These are phyloP conservation scores for Varanus komodoensis DNA, from an alignment of 2,113 vertebrate genomes.

Conservation along the genomic window DNA sequence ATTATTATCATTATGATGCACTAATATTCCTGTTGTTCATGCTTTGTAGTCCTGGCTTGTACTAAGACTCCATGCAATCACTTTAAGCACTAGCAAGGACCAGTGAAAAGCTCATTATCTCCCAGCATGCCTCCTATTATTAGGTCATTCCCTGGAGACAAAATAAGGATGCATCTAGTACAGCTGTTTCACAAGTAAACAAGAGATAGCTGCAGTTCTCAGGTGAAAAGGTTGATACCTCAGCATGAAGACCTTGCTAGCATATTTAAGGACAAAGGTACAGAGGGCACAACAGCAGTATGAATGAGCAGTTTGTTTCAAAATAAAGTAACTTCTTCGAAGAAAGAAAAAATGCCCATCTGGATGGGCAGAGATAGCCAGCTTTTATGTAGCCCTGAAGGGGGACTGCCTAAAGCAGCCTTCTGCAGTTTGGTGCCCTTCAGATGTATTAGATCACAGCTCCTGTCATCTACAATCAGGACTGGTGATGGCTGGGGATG, in stretches of 20 bases:
- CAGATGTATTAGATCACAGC: neutral
- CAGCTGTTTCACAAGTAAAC: slow-evolving; percentile 4
- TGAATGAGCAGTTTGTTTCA: neutral
- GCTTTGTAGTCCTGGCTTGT: neutral
- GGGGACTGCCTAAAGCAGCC: neutral
- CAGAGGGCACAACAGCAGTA: neutral
- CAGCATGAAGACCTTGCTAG: neutral
- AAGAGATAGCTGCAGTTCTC: slow-evolving; percentile 12
- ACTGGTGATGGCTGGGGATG: neutral
- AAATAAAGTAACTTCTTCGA: neutral
- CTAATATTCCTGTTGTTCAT: neutral
- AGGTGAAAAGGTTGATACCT: neutral
- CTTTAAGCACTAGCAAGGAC: neutral
- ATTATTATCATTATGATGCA: neutral
- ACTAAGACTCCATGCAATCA: neutral
- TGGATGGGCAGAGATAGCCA: no score
- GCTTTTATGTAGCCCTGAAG: neutral
- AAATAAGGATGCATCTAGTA: neutral
- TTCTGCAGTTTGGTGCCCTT: neutral
- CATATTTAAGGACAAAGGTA: neutral
- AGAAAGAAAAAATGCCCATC: no score
- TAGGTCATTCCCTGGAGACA: neutral
- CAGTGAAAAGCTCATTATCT: neutral
- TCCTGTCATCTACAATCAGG: neutral
- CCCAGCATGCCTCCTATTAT: neutral